phyloP scores from a whole-genome alignment of 2,888 invertebrate species.

The Drosophila subquinaria region DNA sequence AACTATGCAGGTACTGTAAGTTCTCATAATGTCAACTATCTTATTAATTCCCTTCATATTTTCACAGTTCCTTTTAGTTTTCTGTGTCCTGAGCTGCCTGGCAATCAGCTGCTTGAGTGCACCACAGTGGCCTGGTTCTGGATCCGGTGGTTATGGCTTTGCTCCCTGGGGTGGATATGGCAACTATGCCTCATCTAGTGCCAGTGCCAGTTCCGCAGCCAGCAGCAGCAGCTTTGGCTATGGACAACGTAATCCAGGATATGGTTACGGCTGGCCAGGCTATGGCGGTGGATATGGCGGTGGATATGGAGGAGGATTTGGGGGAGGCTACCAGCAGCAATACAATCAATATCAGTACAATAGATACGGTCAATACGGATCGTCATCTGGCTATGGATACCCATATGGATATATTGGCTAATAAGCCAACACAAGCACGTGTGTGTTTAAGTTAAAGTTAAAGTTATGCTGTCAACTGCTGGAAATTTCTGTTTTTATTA shows the following conservation, averaged over 20 bases:
- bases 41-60: background rate
- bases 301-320: conserved; percentile 32
- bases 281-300: conserved; percentile 36
- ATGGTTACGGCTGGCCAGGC: conserved; percentile 49
- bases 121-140: conserved; percentile 58
- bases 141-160: conserved; percentile 62
- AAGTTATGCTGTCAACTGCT: conserved; percentile 32
- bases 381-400: conserved; percentile 42
- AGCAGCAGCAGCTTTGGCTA: conserved; percentile 63
- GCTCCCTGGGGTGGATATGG: conserved; percentile 66
- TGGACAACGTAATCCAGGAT: conserved; percentile 38
- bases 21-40: background rate
- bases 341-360: conserved; percentile 49
- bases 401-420: conserved; percentile 51
- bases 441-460: conserved; percentile 13
- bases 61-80: conserved; percentile 30
- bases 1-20: conserved; percentile 65
- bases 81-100: conserved; percentile 38
- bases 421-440: conserved; percentile 15
- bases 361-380: conserved; percentile 42
- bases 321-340: conserved; percentile 47
- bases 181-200: conserved; percentile 52
- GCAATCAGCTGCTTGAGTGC: conserved; percentile 25
- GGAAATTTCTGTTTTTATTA: conserved; percentile 55
- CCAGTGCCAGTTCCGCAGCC: conserved; percentile 45